Evolutionary conservation across 1,140 invertebrate genomes (phyloP).

Genomic region (Cyphomyrmex costatus): DNA sequence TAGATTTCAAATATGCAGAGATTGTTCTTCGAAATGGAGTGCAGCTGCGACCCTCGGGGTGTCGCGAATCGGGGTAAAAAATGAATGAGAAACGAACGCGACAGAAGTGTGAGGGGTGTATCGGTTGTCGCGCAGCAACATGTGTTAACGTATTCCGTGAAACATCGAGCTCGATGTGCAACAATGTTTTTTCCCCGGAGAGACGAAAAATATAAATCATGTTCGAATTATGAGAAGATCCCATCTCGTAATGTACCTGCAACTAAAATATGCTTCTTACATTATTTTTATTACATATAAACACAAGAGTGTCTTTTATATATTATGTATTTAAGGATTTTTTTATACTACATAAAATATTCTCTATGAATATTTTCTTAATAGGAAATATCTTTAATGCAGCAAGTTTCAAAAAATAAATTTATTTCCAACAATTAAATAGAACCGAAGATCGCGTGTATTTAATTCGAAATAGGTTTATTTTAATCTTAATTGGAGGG

Average conservation of each 20-base stretch:
- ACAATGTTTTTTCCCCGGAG: conserved; percentile 37
- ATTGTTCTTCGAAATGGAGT: conserved; percentile 80
- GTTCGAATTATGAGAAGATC: conserved; percentile 62
- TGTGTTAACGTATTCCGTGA: conserved; percentile 60
- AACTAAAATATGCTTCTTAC: conserved; percentile 25
- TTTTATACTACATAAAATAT: not conserved
- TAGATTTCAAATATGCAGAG: conserved; percentile 84
- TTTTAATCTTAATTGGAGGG: not conserved
- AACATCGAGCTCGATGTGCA: conserved; percentile 42
- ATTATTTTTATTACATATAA: not conserved
- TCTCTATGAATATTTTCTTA: not conserved
- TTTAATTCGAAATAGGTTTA: not conserved
- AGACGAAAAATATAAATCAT: conserved; percentile 14
- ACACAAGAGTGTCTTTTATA: not conserved
- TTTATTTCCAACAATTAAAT: not conserved
- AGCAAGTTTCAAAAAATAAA: not conserved
- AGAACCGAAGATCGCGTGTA: not conserved
- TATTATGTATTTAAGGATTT: not conserved
- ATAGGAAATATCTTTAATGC: not conserved
- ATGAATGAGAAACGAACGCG: conserved; percentile 74
- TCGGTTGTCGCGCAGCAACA: conserved; percentile 66
- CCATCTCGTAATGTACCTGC: conserved; percentile 38
- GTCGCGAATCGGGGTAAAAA: conserved; percentile 77
- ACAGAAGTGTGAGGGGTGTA: conserved; percentile 55
- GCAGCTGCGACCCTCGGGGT: conserved; percentile 78